Percentiles rank a stretch among this genome's conserved stretches.
These are phyloP conservation scores for Macrobrachium nipponense DNA, from an alignment of 1,140 invertebrate species.

Conservation along the genomic window DNA sequence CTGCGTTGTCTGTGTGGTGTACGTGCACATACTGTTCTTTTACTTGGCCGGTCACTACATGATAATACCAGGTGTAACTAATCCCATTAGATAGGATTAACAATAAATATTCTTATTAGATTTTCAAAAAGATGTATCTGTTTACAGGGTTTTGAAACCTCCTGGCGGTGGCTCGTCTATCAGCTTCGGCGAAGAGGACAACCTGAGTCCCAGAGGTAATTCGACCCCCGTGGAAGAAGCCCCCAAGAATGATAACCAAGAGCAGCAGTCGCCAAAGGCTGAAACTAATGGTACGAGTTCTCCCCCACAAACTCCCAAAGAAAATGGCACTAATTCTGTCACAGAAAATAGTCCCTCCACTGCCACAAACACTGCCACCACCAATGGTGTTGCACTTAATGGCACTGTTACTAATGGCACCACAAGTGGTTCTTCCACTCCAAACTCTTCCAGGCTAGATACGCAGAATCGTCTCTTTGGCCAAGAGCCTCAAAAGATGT, in stretches of 20 bases:
- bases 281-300: conserved; percentile 49
- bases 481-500: not conserved
- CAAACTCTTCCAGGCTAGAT: conserved; percentile 17
- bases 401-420: conserved; percentile 21
- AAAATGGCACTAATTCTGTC: conserved; percentile 4
- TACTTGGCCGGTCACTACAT: no score
- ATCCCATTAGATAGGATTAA: not conserved
- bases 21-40: no score
- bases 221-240: conserved; percentile 8
- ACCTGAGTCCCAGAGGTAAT: not conserved
- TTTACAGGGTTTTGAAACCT: conserved; percentile 52
- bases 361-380: conserved; percentile 1
- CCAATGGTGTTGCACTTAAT: conserved; percentile 26
- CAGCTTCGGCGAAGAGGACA: conserved; percentile 36
- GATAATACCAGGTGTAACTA: no score
- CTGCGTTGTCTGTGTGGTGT: no score
- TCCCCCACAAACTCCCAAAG: conserved; percentile 10
- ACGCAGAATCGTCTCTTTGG: conserved; percentile 52
- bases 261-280: conserved; percentile 9
- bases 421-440: conserved; percentile 21
- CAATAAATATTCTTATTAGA: not conserved
- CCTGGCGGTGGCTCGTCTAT: conserved; percentile 54
- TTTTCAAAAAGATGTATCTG: not conserved
- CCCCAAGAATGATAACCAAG: conserved; percentile 5
- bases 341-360: conserved; percentile 7